Evolutionary conservation across 2,113 vertebrate genomes (phyloP), one percentile per base, ranked within the genome.

Genomic region (Ptychochromis oligacanthus): DNA sequence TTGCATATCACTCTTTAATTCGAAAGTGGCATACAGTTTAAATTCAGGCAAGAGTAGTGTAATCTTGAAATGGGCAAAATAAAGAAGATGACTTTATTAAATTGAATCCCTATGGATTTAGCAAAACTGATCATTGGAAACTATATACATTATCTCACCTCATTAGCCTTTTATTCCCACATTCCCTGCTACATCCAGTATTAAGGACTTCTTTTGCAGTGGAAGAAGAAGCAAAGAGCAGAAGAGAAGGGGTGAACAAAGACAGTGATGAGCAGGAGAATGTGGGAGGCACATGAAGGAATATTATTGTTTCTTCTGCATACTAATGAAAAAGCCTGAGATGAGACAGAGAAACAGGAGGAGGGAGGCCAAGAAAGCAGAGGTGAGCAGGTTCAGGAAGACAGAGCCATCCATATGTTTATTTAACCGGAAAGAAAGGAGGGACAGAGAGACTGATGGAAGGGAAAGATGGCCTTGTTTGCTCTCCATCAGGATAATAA

Each of bases 221-320:
- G 22, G 22, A 90, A 67, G 28, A 10, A 55, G n/a, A 65, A 49
- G 8, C 28, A 67, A 56, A 59, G 22, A 75, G 72, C 38, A 54
- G 60, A 43, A 7, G 31, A 64, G 22, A 59, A 7, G 56, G 6
- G 43, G 43, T 72, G 43, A 72, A 52, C 17, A 72, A 3, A 52
- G 2, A 49, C 49, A 56, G 64, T 6, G 12, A 46, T 22, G 67
- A 83, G 72, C 22, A 38, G 20, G 13, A 75, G 80, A 5, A 81
- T 38, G 80, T 83, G 80, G 84, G 82, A 87, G 88, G 38, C 57
- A 81, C 55, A 75, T 79, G 60, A 34, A 89, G 78, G 67, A 7
- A 84, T 89, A 81, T 90, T 77, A 80, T 54, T 75, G 78, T 88
- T 90, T 79, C 80, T 38, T 77, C 76, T 88, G 92, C 84, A 91